Conservation (phyloP, 2,888 invertebrate genomes). For the Spicauda simplicius region DNA sequence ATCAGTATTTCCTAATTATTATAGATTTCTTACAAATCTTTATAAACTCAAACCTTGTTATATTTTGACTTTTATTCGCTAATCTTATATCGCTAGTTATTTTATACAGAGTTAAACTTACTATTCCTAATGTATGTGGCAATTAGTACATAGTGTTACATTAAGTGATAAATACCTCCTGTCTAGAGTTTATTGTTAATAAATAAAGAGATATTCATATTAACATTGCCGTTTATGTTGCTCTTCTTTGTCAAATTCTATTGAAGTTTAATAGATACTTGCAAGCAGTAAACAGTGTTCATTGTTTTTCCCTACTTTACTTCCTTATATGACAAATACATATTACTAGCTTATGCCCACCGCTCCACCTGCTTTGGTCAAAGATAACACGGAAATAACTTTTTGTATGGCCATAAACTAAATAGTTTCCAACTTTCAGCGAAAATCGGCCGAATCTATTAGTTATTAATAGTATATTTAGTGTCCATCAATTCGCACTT, state of each 20-base stretch:
- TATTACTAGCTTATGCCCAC: too few species aligned
- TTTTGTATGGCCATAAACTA: too few species aligned
- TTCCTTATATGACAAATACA: neutral
- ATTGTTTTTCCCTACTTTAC: conserved; percentile 17
- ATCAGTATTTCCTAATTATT: neutral
- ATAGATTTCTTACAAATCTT: neutral
- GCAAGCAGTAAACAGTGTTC: conserved; percentile 26
- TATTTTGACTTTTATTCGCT: neutral
- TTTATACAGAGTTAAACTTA: conserved; percentile 43
- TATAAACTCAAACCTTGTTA: neutral
- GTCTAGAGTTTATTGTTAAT: conserved; percentile 81
- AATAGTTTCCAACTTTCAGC: too few species aligned
- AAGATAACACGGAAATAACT: too few species aligned
- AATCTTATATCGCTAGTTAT: neutral
- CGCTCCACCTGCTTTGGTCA: too few species aligned
- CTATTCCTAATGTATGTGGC: conserved; percentile 57
- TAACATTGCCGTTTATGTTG: conserved; percentile 44
- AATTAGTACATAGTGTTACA: conserved; percentile 54
- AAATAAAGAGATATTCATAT: conserved; percentile 82
- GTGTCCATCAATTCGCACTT: too few species aligned
- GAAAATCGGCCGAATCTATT: too few species aligned
- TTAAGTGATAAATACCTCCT: conserved; percentile 76
- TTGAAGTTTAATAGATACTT: conserved; percentile 26
- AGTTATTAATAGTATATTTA: too few species aligned
- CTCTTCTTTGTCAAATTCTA: conserved; percentile 34